Base-by-base conservation (phyloP, 2,113 vertebrate genomes). In the Pseudolaguvia tuberculata region DNA sequence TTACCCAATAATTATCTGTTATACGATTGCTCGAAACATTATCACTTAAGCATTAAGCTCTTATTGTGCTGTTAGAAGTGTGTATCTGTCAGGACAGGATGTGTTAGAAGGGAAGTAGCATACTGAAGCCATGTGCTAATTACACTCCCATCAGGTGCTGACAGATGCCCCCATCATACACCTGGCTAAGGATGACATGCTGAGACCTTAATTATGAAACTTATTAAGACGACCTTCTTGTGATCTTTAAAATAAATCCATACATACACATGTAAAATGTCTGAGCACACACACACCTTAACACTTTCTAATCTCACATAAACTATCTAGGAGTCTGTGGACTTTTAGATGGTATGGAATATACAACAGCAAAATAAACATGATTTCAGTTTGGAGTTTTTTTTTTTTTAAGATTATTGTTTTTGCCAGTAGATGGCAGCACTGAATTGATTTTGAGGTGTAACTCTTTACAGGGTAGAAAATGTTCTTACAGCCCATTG, bases 121-220 rank as follows among this genome's bases (percentile, higher is more conserved):
- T 15, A 18, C 27, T 47, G 51, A 55, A 70, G 23, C 47, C 45
- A 50, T 9, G 21, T 78, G 82, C 83, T 84, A 70, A 53, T 17
- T 12, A 82, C 84, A 73, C 79, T 75, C 29, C 72, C 75, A 67
- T 78, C 66, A 47, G 27, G 23, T 45, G 81, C 78, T 85, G 69
- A 73, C 84, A 80, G 73, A 78, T 73, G 29, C 71, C 48, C 67
- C 62, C n/a, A 35, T 58, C 23, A 21, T 69, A 78, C 77, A 80
- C 78, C 84, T 86, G 78, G 56, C 77, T 68, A 75, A 71, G 72
- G 77, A 53, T n/a, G 21, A 67, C 86, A 82, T 80, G 84, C 87
- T 87, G 85, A 79, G 86, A 75, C 62, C 71, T 88, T 87, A 83
- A 88, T 89, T 83, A 87, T 83, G 77, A 75, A 76, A 67, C 50